phyloP scores from a whole-genome alignment of 2,888 invertebrate genomes.

The Blera fallax region DNA sequence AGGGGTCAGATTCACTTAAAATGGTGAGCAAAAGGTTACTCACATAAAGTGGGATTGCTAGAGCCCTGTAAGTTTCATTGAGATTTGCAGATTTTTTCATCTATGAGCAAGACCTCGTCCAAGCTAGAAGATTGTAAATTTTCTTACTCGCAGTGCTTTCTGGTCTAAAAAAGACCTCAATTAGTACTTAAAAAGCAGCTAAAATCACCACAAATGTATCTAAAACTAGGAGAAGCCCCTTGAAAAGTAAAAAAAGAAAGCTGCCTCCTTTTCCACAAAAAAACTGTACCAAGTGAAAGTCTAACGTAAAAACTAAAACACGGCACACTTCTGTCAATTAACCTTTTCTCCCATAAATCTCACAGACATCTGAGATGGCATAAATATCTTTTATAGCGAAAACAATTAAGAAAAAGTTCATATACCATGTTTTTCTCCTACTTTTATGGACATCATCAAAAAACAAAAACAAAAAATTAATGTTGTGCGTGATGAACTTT shows the following conservation, averaged over 20 bases:
- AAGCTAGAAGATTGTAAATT: too few relatives aligned
- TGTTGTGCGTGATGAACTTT: neutral
- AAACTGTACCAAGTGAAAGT: neutral
- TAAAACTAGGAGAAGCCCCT: neutral
- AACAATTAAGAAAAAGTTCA: neutral
- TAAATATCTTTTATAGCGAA: neutral
- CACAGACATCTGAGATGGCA: neutral
- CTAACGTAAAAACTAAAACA: neutral
- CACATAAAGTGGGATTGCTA: too few relatives aligned
- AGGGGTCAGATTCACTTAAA: too few relatives aligned
- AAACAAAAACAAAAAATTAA: too few relatives aligned
- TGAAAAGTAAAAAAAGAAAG: neutral
- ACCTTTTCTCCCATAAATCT: neutral
- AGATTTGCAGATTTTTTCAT: too few relatives aligned
- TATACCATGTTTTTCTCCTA: neutral
- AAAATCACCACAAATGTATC: too few relatives aligned
- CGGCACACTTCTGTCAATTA: constrained; percentile 4
- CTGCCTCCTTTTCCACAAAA: neutral
- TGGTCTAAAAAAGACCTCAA: too few relatives aligned
- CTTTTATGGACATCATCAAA: constrained; percentile 20
- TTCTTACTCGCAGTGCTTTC: too few relatives aligned
- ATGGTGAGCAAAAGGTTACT: too few relatives aligned
- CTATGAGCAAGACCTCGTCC: too few relatives aligned
- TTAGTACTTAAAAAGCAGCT: too few relatives aligned
- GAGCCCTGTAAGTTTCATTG: too few relatives aligned